These are phyloP conservation scores for Threskiornis aethiopicus DNA, from an alignment of 2,797 vertebrate genomes.

Conservation along the genomic window DNA sequence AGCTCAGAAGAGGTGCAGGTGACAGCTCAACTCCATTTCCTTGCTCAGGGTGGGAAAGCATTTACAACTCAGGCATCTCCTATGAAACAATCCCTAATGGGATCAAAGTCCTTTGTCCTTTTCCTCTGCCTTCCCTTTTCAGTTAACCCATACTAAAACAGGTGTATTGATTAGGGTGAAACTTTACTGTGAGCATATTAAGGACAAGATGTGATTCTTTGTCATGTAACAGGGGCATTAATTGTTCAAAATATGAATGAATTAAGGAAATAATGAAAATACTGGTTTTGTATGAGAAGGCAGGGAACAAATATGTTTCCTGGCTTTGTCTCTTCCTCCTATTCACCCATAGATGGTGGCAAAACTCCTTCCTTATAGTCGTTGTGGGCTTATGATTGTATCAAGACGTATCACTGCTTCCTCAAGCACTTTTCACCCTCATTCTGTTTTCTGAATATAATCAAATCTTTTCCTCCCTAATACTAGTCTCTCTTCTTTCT, in stretches of 20 bases:
- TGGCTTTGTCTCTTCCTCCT: neutral
- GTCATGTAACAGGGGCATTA: neutral
- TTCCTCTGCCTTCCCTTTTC: neutral
- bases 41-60: neutral
- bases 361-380: conserved; percentile 20
- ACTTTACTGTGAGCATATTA: neutral
- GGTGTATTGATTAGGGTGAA: neutral
- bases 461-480: neutral
- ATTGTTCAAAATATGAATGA: neutral
- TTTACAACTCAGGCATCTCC: neutral
- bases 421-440: neutral
- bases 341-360: conserved; percentile 33
- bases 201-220: accelerated
- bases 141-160: neutral
- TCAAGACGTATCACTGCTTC: neutral
- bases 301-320: neutral
- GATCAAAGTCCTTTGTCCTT: neutral
- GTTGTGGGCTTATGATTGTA: neutral
- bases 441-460: neutral
- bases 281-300: neutral
- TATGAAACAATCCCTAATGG: neutral
- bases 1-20: accelerated
- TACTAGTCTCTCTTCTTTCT: neutral
- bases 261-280: neutral
- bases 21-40: neutral